A percentile compares a stretch with the other conserved stretches of the same genome.
Evolutionary conservation across 1,140 invertebrate species (phyloP).

Genomic region (Drosophila trapezifrons): DNA sequence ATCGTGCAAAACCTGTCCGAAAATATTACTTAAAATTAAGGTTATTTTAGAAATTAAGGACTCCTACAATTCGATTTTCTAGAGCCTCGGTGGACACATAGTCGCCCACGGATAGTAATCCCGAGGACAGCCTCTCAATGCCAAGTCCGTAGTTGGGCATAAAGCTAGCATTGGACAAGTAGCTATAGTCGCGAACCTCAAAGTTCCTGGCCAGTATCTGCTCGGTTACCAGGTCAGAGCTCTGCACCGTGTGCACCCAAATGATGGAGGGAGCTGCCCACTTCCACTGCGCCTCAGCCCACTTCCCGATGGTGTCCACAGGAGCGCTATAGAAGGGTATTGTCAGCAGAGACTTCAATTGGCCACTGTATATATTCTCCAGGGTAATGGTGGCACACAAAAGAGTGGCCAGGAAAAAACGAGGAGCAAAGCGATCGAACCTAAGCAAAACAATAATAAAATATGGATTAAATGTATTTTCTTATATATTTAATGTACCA

Average conservation of each 20-base stretch:
- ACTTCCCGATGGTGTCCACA: constrained; percentile 72
- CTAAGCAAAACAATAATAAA: too few species aligned
- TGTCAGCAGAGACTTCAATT: constrained; percentile 76
- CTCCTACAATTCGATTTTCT: constrained; percentile 65
- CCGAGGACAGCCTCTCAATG: constrained; percentile 68
- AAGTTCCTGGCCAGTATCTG: constrained; percentile 65
- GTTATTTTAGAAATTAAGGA: background rate
- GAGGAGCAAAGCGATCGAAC: constrained; percentile 58
- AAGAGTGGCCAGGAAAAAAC: constrained; percentile 70
- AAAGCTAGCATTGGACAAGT: constrained; percentile 70
- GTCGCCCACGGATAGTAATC: constrained; percentile 65
- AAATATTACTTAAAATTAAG: background rate
- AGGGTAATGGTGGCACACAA: constrained; percentile 77
- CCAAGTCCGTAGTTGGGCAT: constrained; percentile 66
- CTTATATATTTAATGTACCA: background rate
- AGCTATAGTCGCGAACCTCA: constrained; percentile 70
- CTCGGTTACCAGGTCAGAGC: constrained; percentile 65
- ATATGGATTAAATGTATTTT: background rate
- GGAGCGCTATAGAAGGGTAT: constrained; percentile 67
- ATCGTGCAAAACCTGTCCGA: constrained; percentile 59
- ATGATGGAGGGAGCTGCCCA: constrained; percentile 78
- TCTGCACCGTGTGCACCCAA: constrained; percentile 68
- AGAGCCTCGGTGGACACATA: constrained; percentile 65
- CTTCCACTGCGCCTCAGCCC: constrained; percentile 63
- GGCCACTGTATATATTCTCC: constrained; percentile 81